These are phyloP conservation scores for Onychomys leucogaster DNA, from an alignment of 2,797 vertebrate species.

Conservation along the genomic window DNA sequence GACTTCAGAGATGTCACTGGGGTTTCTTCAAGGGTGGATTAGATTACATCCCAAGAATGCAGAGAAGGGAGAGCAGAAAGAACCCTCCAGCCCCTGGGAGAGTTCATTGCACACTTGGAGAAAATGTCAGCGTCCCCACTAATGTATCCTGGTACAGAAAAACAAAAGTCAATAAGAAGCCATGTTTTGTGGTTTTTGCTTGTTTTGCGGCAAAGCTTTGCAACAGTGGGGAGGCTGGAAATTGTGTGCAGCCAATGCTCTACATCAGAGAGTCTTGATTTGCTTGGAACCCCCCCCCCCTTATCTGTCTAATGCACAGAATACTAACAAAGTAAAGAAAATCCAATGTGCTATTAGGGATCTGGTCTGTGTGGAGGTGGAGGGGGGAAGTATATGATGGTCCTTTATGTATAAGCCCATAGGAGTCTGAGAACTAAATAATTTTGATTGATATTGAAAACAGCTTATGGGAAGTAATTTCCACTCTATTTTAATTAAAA, in stretches of 20 bases:
- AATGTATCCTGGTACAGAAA: constrained; percentile 44
- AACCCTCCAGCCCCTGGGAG: neutral
- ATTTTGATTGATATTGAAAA: neutral
- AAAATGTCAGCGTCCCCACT: constrained; percentile 61
- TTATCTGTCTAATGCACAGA: neutral
- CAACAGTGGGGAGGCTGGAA: neutral
- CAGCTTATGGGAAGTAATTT: neutral
- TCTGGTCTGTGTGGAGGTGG: neutral
- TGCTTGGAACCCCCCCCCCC: accelerated
- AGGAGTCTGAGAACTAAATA: constrained; percentile 49
- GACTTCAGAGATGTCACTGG: constrained; percentile 56
- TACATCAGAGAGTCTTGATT: constrained; percentile 6
- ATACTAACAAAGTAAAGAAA: constrained; percentile 40
- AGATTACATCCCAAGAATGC: neutral
- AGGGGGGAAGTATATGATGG: neutral
- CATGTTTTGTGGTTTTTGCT: neutral
- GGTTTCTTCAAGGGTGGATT: constrained; percentile 31
- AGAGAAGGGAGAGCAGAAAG: neutral
- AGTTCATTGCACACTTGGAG: neutral
- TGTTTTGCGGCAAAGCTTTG: neutral
- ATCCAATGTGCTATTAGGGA: neutral
- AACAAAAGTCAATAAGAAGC: constrained; percentile 56
- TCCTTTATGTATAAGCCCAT: neutral
- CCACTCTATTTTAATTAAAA: constrained; percentile 12
- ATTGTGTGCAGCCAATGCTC: neutral